These are phyloP conservation scores for Sebastes iracundus DNA, from an alignment of 2,797 vertebrate species.

Conservation along the genomic window DNA sequence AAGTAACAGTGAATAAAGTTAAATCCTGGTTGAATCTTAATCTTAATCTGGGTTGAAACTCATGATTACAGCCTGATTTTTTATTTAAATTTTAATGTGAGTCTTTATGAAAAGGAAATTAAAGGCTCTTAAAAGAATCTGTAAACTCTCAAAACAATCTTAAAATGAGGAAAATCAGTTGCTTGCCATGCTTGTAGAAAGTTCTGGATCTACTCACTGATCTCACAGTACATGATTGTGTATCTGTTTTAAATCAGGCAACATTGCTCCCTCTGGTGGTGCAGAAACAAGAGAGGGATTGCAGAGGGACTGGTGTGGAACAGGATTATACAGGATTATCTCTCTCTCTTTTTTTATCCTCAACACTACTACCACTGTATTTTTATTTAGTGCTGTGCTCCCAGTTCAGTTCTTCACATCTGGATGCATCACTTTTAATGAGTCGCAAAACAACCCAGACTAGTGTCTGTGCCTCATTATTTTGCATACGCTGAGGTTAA, in stretches of 20 bases:
- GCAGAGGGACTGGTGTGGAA: not conserved
- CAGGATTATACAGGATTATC: not conserved
- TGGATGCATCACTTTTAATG: not conserved
- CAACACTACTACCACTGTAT: not conserved
- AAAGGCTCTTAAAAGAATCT: not conserved
- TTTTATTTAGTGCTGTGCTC: not conserved
- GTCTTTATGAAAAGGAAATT: not conserved
- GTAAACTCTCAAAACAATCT: not conserved
- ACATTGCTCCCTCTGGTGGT: slow-evolving; percentile 67
- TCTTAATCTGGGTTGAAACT: not conserved
- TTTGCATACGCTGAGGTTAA: not conserved
- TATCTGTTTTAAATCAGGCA: not conserved
- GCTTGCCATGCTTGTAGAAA: not conserved
- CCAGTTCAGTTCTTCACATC: not conserved
- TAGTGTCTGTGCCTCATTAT: not conserved
- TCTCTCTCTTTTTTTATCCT: not conserved
- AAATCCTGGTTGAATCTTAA: not conserved
- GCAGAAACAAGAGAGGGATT: not conserved
- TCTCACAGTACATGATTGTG: not conserved
- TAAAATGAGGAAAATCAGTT: not conserved
- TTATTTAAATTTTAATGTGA: not conserved
- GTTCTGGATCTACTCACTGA: not conserved
- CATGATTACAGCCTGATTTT: not conserved
- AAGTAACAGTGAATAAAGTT: not conserved
- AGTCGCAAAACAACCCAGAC: not conserved